These are phyloP conservation scores for Smutsia gigantea DNA, from an alignment of 2,797 vertebrate species.

Conservation along the genomic window DNA sequence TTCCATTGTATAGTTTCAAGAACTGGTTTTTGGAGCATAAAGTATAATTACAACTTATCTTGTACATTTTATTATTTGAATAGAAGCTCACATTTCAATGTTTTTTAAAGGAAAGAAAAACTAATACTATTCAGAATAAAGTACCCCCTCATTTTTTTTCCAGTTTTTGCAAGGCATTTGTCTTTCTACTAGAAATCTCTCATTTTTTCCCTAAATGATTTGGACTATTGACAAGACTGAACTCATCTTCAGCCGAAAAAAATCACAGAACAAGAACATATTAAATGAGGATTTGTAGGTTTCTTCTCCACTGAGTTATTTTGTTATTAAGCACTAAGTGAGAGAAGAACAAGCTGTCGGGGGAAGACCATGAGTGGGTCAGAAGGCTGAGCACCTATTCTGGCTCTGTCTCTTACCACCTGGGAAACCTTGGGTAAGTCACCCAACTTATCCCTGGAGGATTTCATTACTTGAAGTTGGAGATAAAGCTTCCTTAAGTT, in stretches of 20 bases:
- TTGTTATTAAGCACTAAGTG: background rate
- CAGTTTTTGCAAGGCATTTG: background rate
- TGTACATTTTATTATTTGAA: background rate
- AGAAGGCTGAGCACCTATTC: background rate
- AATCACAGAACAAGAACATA: background rate
- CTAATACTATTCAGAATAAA: background rate
- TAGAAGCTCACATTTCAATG: background rate
- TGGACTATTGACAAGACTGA: background rate
- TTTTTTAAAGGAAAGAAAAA: background rate
- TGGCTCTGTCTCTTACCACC: background rate
- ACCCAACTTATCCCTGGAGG: background rate
- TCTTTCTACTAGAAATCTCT: background rate
- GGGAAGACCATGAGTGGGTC: constrained; percentile 31
- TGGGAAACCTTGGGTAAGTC: constrained; percentile 20
- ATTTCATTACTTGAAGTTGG: background rate
- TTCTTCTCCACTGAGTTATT: background rate
- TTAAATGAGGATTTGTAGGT: background rate
- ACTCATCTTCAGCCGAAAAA: background rate
- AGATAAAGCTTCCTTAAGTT: background rate
- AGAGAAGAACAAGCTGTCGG: background rate
- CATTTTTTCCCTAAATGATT: background rate
- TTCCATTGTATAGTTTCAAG: background rate
- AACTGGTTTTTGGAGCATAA: background rate
- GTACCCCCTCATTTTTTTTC: background rate
- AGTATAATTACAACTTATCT: background rate